Conservation (phyloP, 2,797 vertebrate species). For the Hydrocynus forskahlii region DNA sequence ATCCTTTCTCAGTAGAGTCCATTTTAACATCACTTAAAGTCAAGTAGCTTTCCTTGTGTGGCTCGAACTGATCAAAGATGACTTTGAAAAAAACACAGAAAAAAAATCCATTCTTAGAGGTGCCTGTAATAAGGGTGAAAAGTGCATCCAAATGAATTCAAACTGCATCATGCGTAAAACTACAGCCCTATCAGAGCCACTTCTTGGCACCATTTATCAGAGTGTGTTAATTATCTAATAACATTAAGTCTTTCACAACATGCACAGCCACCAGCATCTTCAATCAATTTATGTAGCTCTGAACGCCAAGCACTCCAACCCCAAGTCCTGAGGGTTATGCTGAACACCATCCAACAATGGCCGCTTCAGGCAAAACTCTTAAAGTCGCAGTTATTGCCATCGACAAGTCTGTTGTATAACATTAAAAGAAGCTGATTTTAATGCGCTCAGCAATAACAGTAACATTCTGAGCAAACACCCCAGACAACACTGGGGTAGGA, state of each 20-base stretch:
- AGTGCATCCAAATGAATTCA: slow-evolving; percentile 87
- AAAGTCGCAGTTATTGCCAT: background rate
- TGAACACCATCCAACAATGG: slow-evolving; percentile 1
- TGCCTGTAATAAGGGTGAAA: slow-evolving; percentile 87
- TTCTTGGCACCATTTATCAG: slow-evolving; percentile 98
- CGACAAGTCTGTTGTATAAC: background rate
- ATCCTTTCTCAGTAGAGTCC: too few species aligned
- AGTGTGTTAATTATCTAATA: slow-evolving; percentile 98
- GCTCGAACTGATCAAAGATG: too few species aligned
- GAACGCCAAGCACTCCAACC: slow-evolving; percentile 38
- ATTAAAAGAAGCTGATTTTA: background rate
- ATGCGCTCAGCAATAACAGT: background rate
- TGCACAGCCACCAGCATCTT: slow-evolving; percentile 43
- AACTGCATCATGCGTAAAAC: slow-evolving; percentile 89
- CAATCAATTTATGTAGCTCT: slow-evolving; percentile 52
- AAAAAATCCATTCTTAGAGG: background rate
- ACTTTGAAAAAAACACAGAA: too few species aligned
- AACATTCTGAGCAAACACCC: background rate
- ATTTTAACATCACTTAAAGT: too few species aligned
- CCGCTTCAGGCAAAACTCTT: background rate
- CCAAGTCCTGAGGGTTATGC: slow-evolving; percentile 57
- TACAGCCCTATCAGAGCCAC: slow-evolving; percentile 93
- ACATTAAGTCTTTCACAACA: slow-evolving; percentile 91
- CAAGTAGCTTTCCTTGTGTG: too few species aligned
- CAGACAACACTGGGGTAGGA: background rate